Base-by-base conservation (phyloP, 2,797 vertebrate genomes). In the Coregonus ussuriensis region DNA sequence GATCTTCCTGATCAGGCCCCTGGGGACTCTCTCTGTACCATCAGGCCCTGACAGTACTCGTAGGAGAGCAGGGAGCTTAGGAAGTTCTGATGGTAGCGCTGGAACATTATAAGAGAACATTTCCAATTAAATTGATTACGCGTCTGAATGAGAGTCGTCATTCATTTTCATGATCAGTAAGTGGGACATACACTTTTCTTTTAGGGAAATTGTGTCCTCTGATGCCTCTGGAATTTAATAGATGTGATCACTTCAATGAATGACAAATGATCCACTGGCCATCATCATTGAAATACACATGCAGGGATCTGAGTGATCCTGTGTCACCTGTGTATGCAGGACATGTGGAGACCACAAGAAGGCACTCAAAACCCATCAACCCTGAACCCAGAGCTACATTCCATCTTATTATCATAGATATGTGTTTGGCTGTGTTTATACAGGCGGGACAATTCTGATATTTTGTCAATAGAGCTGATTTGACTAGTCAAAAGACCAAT, bases 331-430 rank as follows among this genome's bases (percentile, higher is more conserved):
- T 67, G 11, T 31, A 13, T 62, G n/a, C 63, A 51, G 0, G 0
- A 0, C 51, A 74, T 0, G 1, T 65, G 51, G 14, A 1, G 2
- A 75, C 85, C 87, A 88, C 84, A 79, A 88, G 89, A 81, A 75
- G 85, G 86, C 15, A 81, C 3, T 1, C 1, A 5, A 82, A 15
- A 3, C n/a, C 66, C 68, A 84, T 21, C 4, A 2, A 18, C 54
- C 18, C 41, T 7, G 7, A 41, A n/a, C n/a, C n/a, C n/a, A n/a
- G n/a, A n/a, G 6, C 54, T 59, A 18, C 54, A 59, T 6, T 59
- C 18, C 4, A n/a, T n/a, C 18, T n/a, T 59, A 41, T 41, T n/a
- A n/a, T n/a, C 41, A 41, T 7, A 41, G 41, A n/a, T n/a, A n/a
- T n/a, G n/a, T 9, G 41, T 41, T 41, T 41, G 41, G 7, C 41